phyloP scores from a whole-genome alignment of 2,113 vertebrate species.

The Myotis yumanensis region DNA sequence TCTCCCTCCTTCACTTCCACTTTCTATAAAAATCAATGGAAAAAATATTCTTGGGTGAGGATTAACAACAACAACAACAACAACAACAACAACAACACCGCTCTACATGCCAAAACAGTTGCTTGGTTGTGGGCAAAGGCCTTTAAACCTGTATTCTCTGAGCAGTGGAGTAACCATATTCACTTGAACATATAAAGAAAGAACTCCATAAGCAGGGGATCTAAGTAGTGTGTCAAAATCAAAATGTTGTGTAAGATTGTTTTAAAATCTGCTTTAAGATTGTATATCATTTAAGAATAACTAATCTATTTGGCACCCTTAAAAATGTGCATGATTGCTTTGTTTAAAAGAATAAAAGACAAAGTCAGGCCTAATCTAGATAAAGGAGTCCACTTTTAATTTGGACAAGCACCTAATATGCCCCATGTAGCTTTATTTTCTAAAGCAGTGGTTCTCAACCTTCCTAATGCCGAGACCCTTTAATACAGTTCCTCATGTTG shows the following conservation, averaged over 20 bases:
- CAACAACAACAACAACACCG: neutral
- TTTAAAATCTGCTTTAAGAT: constrained; percentile 1
- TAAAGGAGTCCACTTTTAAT: neutral
- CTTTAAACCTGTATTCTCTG: neutral
- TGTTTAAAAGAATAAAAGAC: neutral
- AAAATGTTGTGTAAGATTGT: neutral
- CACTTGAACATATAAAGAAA: neutral
- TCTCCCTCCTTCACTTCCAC: no score
- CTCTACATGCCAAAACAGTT: neutral
- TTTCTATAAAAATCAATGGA: no score
- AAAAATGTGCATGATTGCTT: neutral
- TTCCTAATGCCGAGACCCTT: no score
- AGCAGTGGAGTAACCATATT: neutral
- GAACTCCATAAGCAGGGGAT: neutral
- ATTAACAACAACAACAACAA: no score
- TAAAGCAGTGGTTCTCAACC: no score
- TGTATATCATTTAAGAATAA: neutral
- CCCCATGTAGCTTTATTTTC: neutral
- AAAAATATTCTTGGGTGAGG: no score
- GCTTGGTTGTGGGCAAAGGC: neutral
- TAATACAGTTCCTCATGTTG: no score
- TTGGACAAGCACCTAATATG: neutral
- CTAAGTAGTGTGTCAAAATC: neutral
- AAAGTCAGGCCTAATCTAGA: neutral
- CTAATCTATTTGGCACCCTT: neutral